A percentile compares a stretch with the other conserved stretches of the same genome.
Evolutionary conservation across 2,888 invertebrate genomes (phyloP).

Genomic region (Lithophane leautieri): DNA sequence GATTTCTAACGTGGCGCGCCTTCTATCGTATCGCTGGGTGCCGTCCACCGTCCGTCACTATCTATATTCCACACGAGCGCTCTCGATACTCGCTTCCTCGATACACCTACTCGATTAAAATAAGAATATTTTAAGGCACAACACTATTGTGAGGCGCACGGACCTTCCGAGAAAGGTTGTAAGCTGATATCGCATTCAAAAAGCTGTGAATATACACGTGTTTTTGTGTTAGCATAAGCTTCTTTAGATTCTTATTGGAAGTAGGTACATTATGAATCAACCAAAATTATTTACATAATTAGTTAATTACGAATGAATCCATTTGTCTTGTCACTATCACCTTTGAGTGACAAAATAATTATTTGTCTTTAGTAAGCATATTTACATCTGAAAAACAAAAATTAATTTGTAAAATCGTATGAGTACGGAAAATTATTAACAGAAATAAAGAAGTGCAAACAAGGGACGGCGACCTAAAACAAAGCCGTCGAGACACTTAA

Average conservation of each 20-base stretch:
- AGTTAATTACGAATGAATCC: neutral
- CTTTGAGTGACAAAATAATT: conserved; percentile 15
- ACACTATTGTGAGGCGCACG: conserved; percentile 79
- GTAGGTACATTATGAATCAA: conserved; percentile 1
- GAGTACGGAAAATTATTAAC: conserved; percentile 16
- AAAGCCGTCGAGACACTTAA: conserved; percentile 79
- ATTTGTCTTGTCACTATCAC: conserved; percentile 31
- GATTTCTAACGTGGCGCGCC: conserved; percentile 76
- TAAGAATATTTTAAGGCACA: conserved; percentile 85
- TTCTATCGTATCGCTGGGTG: conserved; percentile 75
- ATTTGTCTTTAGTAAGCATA: neutral
- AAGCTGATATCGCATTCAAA: conserved; percentile 71
- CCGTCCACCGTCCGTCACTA: conserved; percentile 87
- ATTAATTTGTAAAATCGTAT: conserved; percentile 40
- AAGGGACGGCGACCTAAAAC: conserved; percentile 70
- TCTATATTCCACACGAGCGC: conserved; percentile 88
- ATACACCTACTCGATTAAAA: conserved; percentile 87
- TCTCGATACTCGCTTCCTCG: conserved; percentile 81
- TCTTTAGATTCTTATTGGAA: conserved; percentile 23
- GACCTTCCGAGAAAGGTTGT: conserved; percentile 78
- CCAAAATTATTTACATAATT: conserved; percentile 15
- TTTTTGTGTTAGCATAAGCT: conserved; percentile 52
- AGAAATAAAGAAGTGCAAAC: conserved; percentile 50
- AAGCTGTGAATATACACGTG: conserved; percentile 68
- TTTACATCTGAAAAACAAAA: conserved; percentile 13